Evolutionary conservation across 2,888 invertebrate species (phyloP).

Genomic region (Cephus pulcher): DNA sequence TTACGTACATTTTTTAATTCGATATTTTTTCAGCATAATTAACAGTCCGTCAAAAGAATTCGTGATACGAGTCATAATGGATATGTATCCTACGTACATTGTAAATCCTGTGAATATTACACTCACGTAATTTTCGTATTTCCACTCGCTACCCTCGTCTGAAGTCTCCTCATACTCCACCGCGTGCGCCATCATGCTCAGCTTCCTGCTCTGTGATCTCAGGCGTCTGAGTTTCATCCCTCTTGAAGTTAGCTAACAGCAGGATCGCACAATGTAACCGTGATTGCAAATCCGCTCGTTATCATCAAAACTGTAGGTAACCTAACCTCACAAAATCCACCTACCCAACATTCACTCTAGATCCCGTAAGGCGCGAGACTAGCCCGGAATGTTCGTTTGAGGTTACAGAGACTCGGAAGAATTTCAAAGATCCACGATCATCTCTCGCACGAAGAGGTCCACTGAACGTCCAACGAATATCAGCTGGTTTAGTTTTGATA

Average conservation of each 20-base stretch:
- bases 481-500: neutral
- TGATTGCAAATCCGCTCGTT: slow-evolving; percentile 64
- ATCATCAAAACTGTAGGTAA: slow-evolving; percentile 55
- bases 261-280: slow-evolving; percentile 59
- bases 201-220: slow-evolving; percentile 60
- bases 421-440: neutral
- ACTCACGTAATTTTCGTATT: slow-evolving; percentile 45
- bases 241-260: slow-evolving; percentile 56
- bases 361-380: neutral
- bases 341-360: neutral
- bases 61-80: neutral
- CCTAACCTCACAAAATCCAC: slow-evolving; percentile 28
- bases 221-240: slow-evolving; percentile 57
- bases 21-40: neutral
- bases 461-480: neutral
- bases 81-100: neutral
- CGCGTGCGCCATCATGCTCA: slow-evolving; percentile 22
- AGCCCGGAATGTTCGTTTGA: neutral
- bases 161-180: slow-evolving; percentile 18
- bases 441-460: neutral
- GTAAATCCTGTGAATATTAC: neutral
- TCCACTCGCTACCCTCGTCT: slow-evolving; percentile 27
- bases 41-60: neutral
- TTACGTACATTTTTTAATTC: neutral
- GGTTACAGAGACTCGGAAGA: neutral